Conservation (phyloP, 1,140 invertebrate species). For the Drosophila simulans region DNA sequence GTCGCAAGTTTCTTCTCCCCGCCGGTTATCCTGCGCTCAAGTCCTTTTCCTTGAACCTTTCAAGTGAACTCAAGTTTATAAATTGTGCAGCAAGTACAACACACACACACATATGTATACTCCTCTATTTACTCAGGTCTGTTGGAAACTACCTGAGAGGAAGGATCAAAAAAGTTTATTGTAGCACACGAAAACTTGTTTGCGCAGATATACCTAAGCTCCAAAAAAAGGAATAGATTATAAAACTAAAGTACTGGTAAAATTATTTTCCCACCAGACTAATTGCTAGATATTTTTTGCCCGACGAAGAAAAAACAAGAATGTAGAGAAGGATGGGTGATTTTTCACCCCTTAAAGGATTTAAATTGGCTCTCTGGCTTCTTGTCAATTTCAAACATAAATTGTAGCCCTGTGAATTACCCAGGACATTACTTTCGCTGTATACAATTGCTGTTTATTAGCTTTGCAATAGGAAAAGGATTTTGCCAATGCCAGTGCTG, state of each 20-base stretch:
- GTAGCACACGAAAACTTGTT: constrained; percentile 52
- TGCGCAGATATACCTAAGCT: constrained; percentile 39
- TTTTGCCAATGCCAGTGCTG: constrained; percentile 49
- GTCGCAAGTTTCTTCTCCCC: constrained; percentile 1
- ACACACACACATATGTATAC: constrained; percentile 30
- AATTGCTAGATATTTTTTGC: constrained; percentile 42
- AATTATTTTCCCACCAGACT: constrained; percentile 69
- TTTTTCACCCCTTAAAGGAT: constrained; percentile 21
- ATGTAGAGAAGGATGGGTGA: constrained; percentile 11
- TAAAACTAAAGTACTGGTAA: constrained; percentile 35
- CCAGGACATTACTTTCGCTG: neutral
- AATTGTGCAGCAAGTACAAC: constrained; percentile 75
- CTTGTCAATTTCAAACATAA: constrained; percentile 79
- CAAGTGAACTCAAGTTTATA: constrained; percentile 83
- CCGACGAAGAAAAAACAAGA: constrained; percentile 2
- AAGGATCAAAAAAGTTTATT: constrained; percentile 31
- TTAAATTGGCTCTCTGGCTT: constrained; percentile 10
- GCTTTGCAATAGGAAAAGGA: constrained; percentile 75
- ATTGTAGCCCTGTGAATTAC: constrained; percentile 64
- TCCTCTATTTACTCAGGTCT: constrained; percentile 47
- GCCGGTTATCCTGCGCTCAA: constrained; percentile 18
- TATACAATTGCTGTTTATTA: constrained; percentile 59
- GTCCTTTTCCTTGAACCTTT: constrained; percentile 78
- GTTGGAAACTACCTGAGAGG: constrained; percentile 59
- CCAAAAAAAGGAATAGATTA: neutral